A percentile compares a stretch with the other conserved stretches of the same genome.
phyloP scores from a whole-genome alignment of 2,797 vertebrate genomes.

The Cheirogaleus major region DNA sequence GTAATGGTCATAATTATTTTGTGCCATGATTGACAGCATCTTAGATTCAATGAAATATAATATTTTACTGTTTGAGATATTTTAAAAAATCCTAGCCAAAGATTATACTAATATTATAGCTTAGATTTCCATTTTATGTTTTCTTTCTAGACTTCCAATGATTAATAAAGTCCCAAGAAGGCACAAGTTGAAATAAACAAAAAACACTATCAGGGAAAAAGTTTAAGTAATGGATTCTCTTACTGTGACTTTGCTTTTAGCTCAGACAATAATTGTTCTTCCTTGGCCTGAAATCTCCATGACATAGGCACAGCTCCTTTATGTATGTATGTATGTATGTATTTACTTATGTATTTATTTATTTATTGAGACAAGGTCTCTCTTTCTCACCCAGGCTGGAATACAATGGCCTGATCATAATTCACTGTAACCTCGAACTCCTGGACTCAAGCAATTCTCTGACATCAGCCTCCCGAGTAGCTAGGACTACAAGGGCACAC shows the following conservation, averaged over 20 bases:
- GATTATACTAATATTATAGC: neutral
- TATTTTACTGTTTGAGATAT: neutral
- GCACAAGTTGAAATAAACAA: neutral
- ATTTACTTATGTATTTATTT: neutral
- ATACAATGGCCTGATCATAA: too few relatives aligned
- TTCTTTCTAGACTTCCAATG: neutral
- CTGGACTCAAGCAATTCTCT: too few relatives aligned
- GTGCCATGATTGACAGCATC: neutral
- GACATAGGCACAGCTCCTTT: neutral
- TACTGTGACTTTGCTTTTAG: neutral
- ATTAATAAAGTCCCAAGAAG: neutral
- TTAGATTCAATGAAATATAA: neutral
- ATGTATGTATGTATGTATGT: too few relatives aligned
- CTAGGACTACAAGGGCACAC: too few relatives aligned
- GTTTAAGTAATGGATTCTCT: neutral
- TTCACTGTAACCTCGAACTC: too few relatives aligned
- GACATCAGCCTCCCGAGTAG: too few relatives aligned
- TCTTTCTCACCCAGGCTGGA: too few relatives aligned
- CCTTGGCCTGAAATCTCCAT: neutral
- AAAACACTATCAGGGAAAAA: neutral
- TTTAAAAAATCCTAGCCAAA: constrained; percentile 6
- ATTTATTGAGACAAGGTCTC: neutral
- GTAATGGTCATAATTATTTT: neutral
- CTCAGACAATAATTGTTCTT: neutral
- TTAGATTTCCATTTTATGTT: constrained; percentile 8